phyloP scores from a whole-genome alignment of 2,797 vertebrate genomes.

The Garrulus glandarius region DNA sequence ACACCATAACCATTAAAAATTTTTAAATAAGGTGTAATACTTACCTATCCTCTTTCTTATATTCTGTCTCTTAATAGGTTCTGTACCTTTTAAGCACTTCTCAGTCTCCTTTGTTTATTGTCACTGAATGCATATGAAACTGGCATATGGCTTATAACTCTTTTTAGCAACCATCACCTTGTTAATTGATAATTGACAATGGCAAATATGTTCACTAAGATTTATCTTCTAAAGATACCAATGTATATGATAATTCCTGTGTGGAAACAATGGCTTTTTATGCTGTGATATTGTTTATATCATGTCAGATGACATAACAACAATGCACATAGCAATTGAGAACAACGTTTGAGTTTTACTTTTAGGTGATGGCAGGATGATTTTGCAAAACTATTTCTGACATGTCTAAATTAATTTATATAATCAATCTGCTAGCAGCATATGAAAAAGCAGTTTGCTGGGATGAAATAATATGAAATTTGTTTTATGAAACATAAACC shows the following conservation, averaged over 20 bases:
- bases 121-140: not conserved
- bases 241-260: not conserved
- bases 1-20: not conserved
- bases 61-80: not conserved
- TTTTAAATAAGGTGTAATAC: not conserved
- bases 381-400: not conserved
- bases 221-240: not conserved
- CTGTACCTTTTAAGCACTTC: not conserved
- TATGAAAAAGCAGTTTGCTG: not conserved
- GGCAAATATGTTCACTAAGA: not conserved
- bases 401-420: not conserved
- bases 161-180: not conserved
- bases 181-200: not conserved
- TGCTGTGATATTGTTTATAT: not conserved
- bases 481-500: not conserved
- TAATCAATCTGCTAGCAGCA: not conserved
- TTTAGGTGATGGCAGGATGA: not conserved
- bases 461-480: not conserved
- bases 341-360: not conserved
- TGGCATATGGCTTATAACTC: fast-evolving
- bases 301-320: not conserved
- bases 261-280: not conserved
- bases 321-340: not conserved
- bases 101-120: fast-evolving
- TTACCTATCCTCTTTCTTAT: not conserved